Percentiles rank a stretch among this genome's conserved stretches.
phyloP scores from a whole-genome alignment of 2,113 vertebrate genomes.

The Charina bottae region DNA sequence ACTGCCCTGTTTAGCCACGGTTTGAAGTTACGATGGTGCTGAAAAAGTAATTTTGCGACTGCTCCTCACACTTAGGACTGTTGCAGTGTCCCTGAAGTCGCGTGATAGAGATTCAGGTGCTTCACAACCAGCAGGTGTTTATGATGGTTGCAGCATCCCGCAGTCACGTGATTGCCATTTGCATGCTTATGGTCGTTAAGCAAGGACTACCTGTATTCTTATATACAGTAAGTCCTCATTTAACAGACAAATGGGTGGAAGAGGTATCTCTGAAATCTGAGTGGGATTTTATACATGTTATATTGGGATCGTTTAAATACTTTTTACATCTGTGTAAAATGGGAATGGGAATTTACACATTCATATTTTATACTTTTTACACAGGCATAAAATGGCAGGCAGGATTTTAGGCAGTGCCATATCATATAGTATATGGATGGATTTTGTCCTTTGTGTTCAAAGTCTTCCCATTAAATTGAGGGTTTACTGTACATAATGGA shows the following conservation, averaged over 20 bases:
- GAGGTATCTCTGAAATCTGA: neutral
- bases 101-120: neutral
- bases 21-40: neutral
- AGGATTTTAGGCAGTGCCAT: neutral
- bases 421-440: neutral
- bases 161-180: neutral
- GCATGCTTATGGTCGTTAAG: neutral
- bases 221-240: neutral
- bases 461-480: neutral
- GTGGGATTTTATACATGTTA: neutral
- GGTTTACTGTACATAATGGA: neutral
- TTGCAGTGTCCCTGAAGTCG: neutral
- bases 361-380: neutral
- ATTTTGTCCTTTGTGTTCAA: neutral
- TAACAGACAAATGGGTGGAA: neutral
- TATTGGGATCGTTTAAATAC: neutral
- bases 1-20: neutral
- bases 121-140: neutral
- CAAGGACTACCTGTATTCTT: neutral
- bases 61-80: neutral
- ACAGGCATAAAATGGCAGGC: neutral
- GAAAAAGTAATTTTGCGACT: neutral
- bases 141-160: neutral
- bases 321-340: neutral
- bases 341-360: neutral